phyloP scores from a whole-genome alignment of 2,113 vertebrate genomes.

The Brevimyrus niger region DNA sequence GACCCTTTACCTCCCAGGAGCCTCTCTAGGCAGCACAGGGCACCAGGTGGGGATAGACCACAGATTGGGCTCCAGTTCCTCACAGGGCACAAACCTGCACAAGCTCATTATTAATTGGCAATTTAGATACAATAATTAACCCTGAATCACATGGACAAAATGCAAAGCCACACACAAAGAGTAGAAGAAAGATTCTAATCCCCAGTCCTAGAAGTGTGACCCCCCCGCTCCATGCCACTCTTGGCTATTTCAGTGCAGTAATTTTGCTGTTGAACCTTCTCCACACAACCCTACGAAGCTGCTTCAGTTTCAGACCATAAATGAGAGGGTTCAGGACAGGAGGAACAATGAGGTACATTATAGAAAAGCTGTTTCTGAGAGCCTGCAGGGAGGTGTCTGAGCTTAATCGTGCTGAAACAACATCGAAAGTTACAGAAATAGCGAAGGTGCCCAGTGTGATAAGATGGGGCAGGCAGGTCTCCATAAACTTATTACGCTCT shows the following conservation, averaged over 20 bases:
- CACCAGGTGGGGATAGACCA: neutral
- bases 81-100: neutral
- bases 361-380: neutral
- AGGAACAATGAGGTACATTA: neutral
- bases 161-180: too few species aligned
- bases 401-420: neutral
- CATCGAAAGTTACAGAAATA: fast-evolving
- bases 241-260: neutral
- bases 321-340: neutral
- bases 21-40: neutral
- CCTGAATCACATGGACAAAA: neutral
- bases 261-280: neutral
- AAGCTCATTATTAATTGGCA: neutral
- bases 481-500: neutral
- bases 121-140: neutral
- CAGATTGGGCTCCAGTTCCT: neutral
- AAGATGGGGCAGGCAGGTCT: neutral
- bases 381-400: neutral
- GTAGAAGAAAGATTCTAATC: too few species aligned
- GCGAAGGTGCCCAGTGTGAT: neutral
- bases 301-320: neutral
- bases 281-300: neutral
- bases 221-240: too few species aligned
- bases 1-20: neutral
- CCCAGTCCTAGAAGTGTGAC: too few species aligned